phyloP scores from a whole-genome alignment of 2,888 invertebrate genomes.

The Andrena trimmerana region DNA sequence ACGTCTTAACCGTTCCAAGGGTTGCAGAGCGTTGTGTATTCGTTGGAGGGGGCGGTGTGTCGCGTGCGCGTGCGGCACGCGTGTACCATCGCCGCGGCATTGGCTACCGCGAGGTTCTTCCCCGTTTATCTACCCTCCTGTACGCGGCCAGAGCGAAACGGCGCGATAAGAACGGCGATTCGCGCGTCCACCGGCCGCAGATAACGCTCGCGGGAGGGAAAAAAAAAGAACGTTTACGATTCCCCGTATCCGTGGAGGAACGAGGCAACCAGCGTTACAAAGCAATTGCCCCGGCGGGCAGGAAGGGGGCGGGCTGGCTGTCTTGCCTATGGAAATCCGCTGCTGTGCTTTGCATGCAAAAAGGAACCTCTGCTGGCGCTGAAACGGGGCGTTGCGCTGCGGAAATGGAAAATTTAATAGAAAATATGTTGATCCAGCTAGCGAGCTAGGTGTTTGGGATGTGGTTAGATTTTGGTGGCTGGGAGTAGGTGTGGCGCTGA shows the following conservation, averaged over 20 bases:
- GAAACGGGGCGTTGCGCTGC: too few species aligned
- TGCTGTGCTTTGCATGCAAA: background rate
- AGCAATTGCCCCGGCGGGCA: slow-evolving; percentile 15
- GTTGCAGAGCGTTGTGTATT: slow-evolving; percentile 30
- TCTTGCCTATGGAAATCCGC: slow-evolving; percentile 2
- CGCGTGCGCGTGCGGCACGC: slow-evolving; percentile 59
- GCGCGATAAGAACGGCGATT: slow-evolving; percentile 52
- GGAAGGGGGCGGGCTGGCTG: background rate
- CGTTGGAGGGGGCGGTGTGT: slow-evolving; percentile 10
- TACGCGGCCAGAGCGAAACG: background rate
- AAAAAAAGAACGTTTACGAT: slow-evolving; percentile 38
- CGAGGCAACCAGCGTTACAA: background rate
- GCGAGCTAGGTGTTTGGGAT: too few species aligned
- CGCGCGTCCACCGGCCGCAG: slow-evolving; percentile 26
- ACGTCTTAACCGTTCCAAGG: slow-evolving; percentile 60
- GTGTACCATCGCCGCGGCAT: slow-evolving; percentile 43
- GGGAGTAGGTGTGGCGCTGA: too few species aligned
- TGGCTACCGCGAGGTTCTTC: slow-evolving; percentile 39
- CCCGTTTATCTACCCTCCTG: slow-evolving; percentile 58
- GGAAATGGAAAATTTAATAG: too few species aligned
- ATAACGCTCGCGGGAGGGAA: slow-evolving; percentile 25
- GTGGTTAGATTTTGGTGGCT: too few species aligned
- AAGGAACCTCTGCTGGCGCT: background rate
- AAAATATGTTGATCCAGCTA: too few species aligned
- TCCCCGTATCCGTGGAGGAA: background rate